Evolutionary conservation across 2,797 vertebrate species (phyloP), one percentile per base, ranked within the genome.

Genomic region (Acropternis orthonyx): DNA sequence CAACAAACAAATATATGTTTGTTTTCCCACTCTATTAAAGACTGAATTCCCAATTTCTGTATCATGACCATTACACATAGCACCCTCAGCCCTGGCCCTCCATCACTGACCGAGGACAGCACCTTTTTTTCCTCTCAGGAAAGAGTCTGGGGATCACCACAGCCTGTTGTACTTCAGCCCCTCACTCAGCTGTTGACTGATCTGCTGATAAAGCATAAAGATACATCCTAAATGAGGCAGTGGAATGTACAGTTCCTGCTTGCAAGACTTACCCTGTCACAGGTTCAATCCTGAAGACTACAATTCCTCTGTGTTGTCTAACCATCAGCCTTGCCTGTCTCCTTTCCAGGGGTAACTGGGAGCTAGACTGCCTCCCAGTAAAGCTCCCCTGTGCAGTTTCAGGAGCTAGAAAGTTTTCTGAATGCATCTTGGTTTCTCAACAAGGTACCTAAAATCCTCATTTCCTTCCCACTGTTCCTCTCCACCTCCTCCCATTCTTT

Each of bases 11-110:
- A 48, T 36, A 39, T 4, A n/a, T 7, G 11, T 49, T 24, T 43
- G 10, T 7, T 74, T 85, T 49, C 16, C 3, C 11, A 67, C 28
- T 9, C 27, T 81, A 51, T 63, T 54, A 54, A 61, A 36, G 27
- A 4, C 37, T 68, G 22, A 32, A 34, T 65, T 89, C 15, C 13
- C 32, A 24, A 17, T 59, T 87, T 88, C 48, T 56, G 6, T 43
- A 21, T 18, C 13, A 26, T 13, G 24, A 26, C 14, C 18, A 17
- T 71, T 56, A 18, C 5, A 36, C 18, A 26, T 7, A 30, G 6
- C 12, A 46, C 0, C 3, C 11, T 71, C 11, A 7, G 63, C 5
- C 5, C 27, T 2, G 1, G 9, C 30, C 21, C 9, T 83, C 34
- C 13, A 8, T 27, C 28, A n/a, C 5, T 21, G 37, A 58, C 5